phyloP scores from a whole-genome alignment of 2,113 vertebrate species.

The Actenoides lindsayi region DNA sequence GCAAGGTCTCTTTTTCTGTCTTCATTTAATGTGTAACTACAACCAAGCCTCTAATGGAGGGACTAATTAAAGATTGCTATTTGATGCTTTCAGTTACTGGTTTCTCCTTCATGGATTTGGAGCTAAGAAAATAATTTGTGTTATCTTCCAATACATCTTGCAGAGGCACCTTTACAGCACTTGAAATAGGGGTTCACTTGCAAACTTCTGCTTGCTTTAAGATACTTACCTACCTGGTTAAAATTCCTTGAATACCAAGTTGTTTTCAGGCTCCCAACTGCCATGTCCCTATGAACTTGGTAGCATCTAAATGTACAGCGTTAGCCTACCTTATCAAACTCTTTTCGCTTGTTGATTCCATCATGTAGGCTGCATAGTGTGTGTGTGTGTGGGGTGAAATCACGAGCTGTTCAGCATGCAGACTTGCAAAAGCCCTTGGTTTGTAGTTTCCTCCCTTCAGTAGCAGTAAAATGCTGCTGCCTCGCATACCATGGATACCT shows the following conservation, averaged over 20 bases:
- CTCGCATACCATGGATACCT: slow-evolving; percentile 47
- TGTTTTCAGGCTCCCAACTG: background rate
- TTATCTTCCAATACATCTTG: background rate
- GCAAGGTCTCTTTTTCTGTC: background rate
- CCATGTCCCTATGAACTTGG: background rate
- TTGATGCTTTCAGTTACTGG: background rate
- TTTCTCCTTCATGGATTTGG: background rate
- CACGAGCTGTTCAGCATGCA: background rate
- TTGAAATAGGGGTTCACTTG: background rate
- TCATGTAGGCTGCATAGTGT: rapidly evolving
- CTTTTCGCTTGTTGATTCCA: background rate
- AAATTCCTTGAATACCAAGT: background rate
- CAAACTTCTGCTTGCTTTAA: background rate
- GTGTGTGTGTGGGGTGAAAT: background rate
- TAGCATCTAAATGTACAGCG: background rate
- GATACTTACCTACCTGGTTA: background rate
- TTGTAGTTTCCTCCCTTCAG: slow-evolving; percentile 16
- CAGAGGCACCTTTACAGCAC: background rate
- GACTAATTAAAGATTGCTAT: background rate
- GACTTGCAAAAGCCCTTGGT: background rate
- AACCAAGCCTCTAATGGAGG: background rate
- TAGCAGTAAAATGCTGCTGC: slow-evolving; percentile 38
- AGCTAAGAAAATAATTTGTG: background rate
- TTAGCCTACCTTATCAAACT: background rate
- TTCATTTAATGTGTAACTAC: background rate